Conservation (phyloP, 2,113 vertebrate species). For the Pithys albifrons region DNA sequence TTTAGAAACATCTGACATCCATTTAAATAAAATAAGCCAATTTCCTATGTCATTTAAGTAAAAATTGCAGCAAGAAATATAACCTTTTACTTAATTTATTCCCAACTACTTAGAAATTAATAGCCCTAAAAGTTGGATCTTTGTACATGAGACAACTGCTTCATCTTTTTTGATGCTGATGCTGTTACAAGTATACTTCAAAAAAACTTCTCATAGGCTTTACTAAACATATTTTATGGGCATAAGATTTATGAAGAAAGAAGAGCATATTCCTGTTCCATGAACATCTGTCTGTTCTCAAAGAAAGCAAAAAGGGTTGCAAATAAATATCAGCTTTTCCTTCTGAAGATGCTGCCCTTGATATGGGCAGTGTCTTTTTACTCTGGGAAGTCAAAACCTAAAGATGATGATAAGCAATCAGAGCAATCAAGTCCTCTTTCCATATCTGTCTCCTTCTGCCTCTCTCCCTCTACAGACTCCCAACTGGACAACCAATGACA, state of each 20-base stretch:
- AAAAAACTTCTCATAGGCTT: background rate
- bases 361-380: background rate
- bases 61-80: conserved; percentile 51
- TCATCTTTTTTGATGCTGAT: background rate
- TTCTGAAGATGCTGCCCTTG: background rate
- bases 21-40: conserved; percentile 54
- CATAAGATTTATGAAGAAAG: background rate
- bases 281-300: background rate
- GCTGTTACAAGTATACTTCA: background rate
- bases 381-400: background rate
- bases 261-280: background rate
- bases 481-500: background rate
- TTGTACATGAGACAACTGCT: background rate
- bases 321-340: background rate
- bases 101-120: conserved; percentile 53
- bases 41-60: conserved; percentile 7
- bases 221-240: background rate
- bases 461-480: background rate
- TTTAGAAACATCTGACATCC: conserved; percentile 59
- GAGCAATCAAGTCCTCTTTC: background rate
- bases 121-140: background rate
- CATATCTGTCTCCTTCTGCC: background rate
- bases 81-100: conserved; percentile 52
- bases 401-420: background rate
- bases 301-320: background rate